Percentiles rank a stretch among this genome's conserved stretches.
phyloP scores from a whole-genome alignment of 2,113 vertebrate genomes.

The Odobenus rosmarus region DNA sequence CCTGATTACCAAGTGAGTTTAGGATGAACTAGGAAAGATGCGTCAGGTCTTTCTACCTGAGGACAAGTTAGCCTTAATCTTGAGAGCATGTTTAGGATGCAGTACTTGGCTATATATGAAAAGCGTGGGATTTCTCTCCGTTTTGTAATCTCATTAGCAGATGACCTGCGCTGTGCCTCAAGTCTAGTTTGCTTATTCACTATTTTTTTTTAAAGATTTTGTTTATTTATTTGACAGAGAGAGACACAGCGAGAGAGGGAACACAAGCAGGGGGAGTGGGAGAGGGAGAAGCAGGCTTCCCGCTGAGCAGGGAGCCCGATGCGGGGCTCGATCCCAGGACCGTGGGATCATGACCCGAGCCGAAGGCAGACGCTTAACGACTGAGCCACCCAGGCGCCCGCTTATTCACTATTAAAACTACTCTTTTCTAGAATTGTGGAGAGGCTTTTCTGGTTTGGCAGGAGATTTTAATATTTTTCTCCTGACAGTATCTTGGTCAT shows the following conservation, averaged over 20 bases:
- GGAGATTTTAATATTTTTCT: background rate
- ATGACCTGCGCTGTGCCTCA: background rate
- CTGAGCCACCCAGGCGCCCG: too few relatives aligned
- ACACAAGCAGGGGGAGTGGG: too few relatives aligned
- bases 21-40: background rate
- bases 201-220: too few relatives aligned
- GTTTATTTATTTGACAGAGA: too few relatives aligned
- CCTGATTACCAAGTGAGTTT: background rate
- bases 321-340: too few relatives aligned
- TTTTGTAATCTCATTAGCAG: background rate
- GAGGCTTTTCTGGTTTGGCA: background rate
- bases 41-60: background rate
- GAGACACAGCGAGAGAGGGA: too few relatives aligned
- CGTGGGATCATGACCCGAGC: too few relatives aligned
- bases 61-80: background rate
- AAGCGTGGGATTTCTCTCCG: background rate
- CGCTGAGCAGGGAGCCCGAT: too few relatives aligned
- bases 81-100: rapidly evolving
- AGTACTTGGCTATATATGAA: background rate
- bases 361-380: too few relatives aligned
- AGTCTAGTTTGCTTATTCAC: background rate
- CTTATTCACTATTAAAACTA: background rate
- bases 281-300: too few relatives aligned
- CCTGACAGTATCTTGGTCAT: background rate
- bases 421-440: background rate